Percentiles rank a stretch among this genome's conserved stretches.
phyloP scores from a whole-genome alignment of 2,113 vertebrate genomes.

The Bos indicus region DNA sequence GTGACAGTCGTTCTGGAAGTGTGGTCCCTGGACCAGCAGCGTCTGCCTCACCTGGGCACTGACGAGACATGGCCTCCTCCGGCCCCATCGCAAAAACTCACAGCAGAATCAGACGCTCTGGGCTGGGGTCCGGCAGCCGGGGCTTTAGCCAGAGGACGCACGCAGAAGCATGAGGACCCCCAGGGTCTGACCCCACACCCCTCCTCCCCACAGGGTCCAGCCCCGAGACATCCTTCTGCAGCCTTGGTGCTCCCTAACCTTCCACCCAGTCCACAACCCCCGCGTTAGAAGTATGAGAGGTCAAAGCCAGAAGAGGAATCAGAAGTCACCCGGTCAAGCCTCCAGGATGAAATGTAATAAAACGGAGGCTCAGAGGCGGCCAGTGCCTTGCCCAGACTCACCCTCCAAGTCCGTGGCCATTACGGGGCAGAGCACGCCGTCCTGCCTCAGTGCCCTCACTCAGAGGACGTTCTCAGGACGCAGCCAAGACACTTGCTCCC shows the following conservation, averaged over 20 bases:
- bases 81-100: background rate
- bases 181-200: background rate
- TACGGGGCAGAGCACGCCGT: accelerated
- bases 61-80: background rate
- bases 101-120: background rate
- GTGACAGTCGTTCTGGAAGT: background rate
- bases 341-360: background rate
- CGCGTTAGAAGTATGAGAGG: accelerated
- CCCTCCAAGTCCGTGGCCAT: too few species aligned
- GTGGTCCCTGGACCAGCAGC: background rate
- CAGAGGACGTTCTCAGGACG: background rate
- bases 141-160: background rate
- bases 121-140: too few species aligned
- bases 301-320: background rate
- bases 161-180: accelerated
- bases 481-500: background rate
- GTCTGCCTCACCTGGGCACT: background rate
- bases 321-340: background rate
- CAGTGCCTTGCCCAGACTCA: too few species aligned
- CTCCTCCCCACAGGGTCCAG: background rate
- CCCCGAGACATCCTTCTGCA: accelerated
- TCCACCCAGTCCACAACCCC: accelerated
- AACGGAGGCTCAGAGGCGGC: background rate
- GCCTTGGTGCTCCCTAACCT: accelerated
- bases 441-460: background rate